Evolutionary conservation across 2,797 vertebrate genomes (phyloP).

Genomic region (Danio tinwini): DNA sequence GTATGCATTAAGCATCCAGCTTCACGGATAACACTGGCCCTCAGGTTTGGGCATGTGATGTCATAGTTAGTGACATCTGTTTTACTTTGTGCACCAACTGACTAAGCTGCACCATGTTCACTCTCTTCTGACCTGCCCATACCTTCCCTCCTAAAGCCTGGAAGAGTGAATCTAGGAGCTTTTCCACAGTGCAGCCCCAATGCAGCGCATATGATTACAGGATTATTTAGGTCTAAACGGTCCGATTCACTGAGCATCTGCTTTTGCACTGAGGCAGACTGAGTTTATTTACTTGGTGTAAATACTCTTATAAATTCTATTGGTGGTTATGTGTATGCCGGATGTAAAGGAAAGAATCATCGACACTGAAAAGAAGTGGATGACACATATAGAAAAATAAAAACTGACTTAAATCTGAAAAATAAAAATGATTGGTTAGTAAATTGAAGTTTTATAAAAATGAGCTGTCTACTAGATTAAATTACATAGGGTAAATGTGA

Average conservation of each 20-base stretch:
- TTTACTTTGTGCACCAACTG: constrained; percentile 17
- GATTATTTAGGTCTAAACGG: constrained; percentile 33
- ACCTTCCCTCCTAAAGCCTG: neutral
- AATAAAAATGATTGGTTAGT: no score
- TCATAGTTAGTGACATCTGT: constrained; percentile 23
- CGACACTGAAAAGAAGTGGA: neutral
- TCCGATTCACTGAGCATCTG: no score
- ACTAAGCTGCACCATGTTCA: constrained; percentile 14
- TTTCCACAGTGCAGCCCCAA: constrained; percentile 11
- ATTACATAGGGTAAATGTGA: no score
- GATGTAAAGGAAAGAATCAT: neutral
- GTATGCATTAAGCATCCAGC: constrained; percentile 10
- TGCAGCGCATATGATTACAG: constrained; percentile 40
- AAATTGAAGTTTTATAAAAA: no score
- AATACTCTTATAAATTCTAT: neutral
- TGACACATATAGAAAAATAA: neutral
- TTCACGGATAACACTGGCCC: constrained; percentile 19
- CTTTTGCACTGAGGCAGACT: constrained; percentile 10
- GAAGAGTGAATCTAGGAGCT: constrained; percentile 31
- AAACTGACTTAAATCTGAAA: neutral
- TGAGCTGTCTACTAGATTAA: no score
- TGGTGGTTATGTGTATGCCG: neutral
- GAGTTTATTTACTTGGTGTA: neutral
- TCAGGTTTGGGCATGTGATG: constrained; percentile 41
- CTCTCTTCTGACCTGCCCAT: constrained; percentile 28